Evolutionary conservation across 1,140 invertebrate genomes (phyloP).

Genomic region (Leptinotarsa lineolata): DNA sequence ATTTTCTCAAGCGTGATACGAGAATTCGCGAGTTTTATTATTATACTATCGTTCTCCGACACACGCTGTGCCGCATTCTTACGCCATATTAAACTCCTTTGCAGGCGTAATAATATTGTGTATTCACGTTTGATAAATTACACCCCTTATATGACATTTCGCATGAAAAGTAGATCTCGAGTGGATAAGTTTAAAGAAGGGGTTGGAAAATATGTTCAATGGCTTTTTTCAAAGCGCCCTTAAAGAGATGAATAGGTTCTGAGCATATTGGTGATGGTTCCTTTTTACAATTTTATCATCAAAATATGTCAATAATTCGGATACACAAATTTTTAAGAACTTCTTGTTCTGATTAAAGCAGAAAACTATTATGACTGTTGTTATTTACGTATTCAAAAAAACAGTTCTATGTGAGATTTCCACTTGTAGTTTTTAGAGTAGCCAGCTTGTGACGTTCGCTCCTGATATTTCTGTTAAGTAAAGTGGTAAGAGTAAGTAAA

Average conservation of each 20-base stretch:
- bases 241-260: background rate
- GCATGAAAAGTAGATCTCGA: background rate
- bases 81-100: conserved; percentile 3
- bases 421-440: no score
- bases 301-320: no score
- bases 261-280: no score
- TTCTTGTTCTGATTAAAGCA: no score
- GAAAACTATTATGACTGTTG: no score
- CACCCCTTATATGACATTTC: background rate
- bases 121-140: background rate
- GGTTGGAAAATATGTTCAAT: background rate
- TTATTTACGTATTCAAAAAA: no score
- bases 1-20: background rate
- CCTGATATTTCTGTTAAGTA: no score
- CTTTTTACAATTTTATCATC: no score
- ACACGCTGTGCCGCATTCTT: background rate
- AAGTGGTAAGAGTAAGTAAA: no score
- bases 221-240: background rate
- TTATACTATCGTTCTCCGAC: background rate
- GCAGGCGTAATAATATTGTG: background rate
- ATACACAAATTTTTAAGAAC: no score
- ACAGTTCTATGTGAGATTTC: no score
- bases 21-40: background rate
- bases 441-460: no score
- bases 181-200: background rate